Base-by-base conservation (phyloP, 2,888 invertebrate species). In the Leucania comma region DNA sequence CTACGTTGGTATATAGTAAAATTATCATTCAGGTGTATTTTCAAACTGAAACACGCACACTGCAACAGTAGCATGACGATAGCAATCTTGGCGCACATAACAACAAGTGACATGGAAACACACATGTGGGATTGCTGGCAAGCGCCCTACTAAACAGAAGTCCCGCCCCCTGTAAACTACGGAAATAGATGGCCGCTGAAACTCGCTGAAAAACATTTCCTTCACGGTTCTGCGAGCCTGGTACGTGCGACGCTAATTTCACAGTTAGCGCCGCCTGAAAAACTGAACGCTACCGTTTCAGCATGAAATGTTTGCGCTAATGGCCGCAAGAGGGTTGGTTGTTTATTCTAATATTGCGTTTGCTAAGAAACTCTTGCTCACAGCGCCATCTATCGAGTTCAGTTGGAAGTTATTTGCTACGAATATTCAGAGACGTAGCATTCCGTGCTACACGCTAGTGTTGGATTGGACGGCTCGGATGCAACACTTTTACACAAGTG, bases 201-300 rank as follows among this genome's bases (percentile, higher is more conserved):
- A 87, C 73, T 80, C 89, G 80, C 93, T 94, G 93, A 93, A 93
- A 92, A 81, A 78, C 50, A 81, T 69, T 86, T 89, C 87, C 85
- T 85, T 32, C n/a, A 8, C 14, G 42, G 20, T 81, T 88, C 87
- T 94, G 90, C 68, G 70, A 82, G 87, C 93, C 93, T 93, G 84
- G 93, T 93, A 91, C 68, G 59, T 68, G 85, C 90, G 93, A 91
- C 93, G 94, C 93, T 90, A 89, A 90, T 90, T 90, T 89, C 89
- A 92, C 91, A 89, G 92, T 90, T 91, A 91, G 90, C 92, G 92
- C 87, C 91, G 91, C 74, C 85, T 85, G 85, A 85, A 85, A 85
- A 83, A 84, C 85, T 85, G 82, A 85, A 85, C 82, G 88, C 88
- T 86, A 87, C 88, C 87, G 86, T 78, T 86, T 83, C 80, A 85